Evolutionary conservation across 2,113 vertebrate genomes (phyloP).

Genomic region (Pelecanoides urinatrix): DNA sequence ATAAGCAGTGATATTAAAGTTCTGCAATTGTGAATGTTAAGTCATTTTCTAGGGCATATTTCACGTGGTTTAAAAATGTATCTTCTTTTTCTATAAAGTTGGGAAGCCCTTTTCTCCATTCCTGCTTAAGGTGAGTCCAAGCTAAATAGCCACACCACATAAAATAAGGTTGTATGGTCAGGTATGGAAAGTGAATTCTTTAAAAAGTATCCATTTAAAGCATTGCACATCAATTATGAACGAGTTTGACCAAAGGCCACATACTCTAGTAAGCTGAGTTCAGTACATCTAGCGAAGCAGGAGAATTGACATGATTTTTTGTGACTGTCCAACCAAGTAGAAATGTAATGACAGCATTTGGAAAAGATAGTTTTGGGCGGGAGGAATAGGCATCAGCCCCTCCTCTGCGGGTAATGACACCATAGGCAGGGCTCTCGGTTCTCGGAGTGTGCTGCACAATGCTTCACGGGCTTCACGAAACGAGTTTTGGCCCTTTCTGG

Average conservation of each 20-base stretch:
- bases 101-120: not conserved
- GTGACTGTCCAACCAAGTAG: not conserved
- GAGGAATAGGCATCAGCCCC: not conserved
- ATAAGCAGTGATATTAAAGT: not conserved
- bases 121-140: not conserved
- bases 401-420: not conserved
- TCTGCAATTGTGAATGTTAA: not conserved
- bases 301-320: not conserved
- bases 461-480: not conserved
- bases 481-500: not conserved
- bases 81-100: not conserved
- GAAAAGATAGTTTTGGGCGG: not conserved
- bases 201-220: not conserved
- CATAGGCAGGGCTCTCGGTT: not conserved
- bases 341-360: not conserved
- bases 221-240: not conserved
- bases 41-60: not conserved
- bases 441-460: fast-evolving
- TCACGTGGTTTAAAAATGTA: not conserved
- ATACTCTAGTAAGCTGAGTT: not conserved
- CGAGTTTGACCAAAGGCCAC: not conserved
- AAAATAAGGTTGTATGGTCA: not conserved
- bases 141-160: not conserved
- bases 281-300: not conserved
- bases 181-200: not conserved